A percentile compares a stretch with the other conserved stretches of the same genome.
Conservation (phyloP, 2,797 vertebrate species). For the Merluccius polli region DNA sequence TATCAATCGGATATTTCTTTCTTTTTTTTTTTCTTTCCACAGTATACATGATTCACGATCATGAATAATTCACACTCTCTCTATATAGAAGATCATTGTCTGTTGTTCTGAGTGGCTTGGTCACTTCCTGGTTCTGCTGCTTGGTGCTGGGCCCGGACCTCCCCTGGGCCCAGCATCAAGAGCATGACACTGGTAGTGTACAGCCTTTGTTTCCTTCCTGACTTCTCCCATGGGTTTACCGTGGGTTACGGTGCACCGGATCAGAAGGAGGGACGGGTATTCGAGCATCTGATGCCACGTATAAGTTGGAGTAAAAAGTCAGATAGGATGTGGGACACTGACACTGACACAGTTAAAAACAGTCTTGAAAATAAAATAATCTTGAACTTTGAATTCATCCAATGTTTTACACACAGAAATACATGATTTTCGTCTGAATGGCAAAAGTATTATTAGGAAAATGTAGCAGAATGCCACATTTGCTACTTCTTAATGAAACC, state of each 20-base stretch:
- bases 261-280: not conserved
- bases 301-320: not conserved
- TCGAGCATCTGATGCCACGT: not conserved
- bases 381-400: not conserved
- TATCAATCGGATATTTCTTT: not conserved
- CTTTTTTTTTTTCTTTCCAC: not conserved
- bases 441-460: not conserved
- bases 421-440: not conserved
- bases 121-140: constrained; percentile 54
- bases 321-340: not conserved
- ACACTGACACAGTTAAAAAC: not conserved
- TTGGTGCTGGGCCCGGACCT: constrained; percentile 50
- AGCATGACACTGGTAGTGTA: constrained; percentile 30
- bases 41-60: not conserved
- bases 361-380: not conserved
- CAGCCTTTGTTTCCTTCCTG: constrained; percentile 26
- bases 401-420: not conserved
- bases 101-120: constrained; percentile 35
- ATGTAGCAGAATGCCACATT: not conserved
- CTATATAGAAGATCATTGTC: constrained; percentile 53
- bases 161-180: constrained; percentile 22
- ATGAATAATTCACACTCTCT: not conserved
- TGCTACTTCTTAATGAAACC: not conserved
- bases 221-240: not conserved
- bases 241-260: not conserved